These are phyloP conservation scores for Diceros bicornis DNA, from an alignment of 2,797 vertebrate species.

Conservation along the genomic window DNA sequence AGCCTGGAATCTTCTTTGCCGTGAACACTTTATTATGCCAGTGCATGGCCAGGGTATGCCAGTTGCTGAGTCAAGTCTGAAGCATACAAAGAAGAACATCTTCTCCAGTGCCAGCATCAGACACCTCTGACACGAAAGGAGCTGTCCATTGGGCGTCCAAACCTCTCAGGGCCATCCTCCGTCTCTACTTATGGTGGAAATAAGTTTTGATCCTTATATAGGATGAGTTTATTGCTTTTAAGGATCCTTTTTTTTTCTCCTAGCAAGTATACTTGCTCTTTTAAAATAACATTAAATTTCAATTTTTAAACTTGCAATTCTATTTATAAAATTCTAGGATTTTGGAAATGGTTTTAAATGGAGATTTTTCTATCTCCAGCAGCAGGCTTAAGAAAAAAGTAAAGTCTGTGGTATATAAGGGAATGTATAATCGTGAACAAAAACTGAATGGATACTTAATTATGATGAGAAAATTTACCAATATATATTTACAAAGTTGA, in stretches of 20 bases:
- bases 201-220: background rate
- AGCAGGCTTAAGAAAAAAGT: background rate
- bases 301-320: background rate
- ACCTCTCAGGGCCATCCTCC: background rate
- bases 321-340: conserved; percentile 8
- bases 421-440: background rate
- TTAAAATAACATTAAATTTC: background rate
- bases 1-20: background rate
- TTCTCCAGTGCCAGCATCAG: background rate
- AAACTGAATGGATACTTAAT: background rate
- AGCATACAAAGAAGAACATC: background rate
- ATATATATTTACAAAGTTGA: background rate
- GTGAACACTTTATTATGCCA: background rate
- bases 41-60: background rate
- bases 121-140: background rate
- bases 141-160: background rate
- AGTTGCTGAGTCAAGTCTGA: background rate
- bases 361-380: background rate
- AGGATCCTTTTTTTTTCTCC: background rate
- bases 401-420: background rate
- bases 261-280: background rate
- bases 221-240: background rate
- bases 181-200: background rate
- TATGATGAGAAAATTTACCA: background rate
- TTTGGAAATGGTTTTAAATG: background rate